Base-by-base conservation (phyloP, 35 echinoderm and acorn worm genomes). In the Apostichopus japonicus region DNA sequence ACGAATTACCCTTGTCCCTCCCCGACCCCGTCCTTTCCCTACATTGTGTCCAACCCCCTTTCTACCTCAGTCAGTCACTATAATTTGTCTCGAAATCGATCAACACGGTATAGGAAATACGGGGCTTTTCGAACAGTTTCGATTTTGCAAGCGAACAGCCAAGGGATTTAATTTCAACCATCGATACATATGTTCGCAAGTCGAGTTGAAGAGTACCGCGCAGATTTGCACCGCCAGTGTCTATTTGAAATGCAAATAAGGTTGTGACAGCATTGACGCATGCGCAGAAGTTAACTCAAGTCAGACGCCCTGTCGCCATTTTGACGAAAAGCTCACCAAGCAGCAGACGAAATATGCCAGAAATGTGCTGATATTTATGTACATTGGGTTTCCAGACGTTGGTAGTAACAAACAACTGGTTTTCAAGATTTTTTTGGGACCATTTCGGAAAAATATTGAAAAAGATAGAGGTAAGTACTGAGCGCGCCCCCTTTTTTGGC, bases 401-500 rank as follows among this genome's bases (percentile, higher is more conserved):
- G 57, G 86, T 54, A 25, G 23, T 17, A 33, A 6, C 10, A 65
- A 53, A 27, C 67, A 89, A 25, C 63, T 27, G 56, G 63, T 62
- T 87, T 87, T 56, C 58, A 62, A 65, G 56, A 87, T 62, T 17
- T 87, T 87, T 87, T 58, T 87, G 86, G 21, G 24, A 58, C 14
- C 58, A 23, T 87, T 87, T 67, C 23, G 8, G 23, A 17, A 58
- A 44, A 87, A 56, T 24, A 53, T 77, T 61, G 56, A 33, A 16
- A 55, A 78, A 90, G 53, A 90, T 25, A 55, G 19, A 90, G 67
- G 88, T 90, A 90, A 90, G 88, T 77, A 90, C 16, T 90, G 88
- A 90, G 88, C 88, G 88, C 88, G 88, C 88, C 88, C 88, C 88
- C 88, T 90, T 90, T 44, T 90, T 90, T 90, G 25, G 65, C 88